phyloP scores from a whole-genome alignment of 1,140 invertebrate species.

The Oscheius sp. region DNA sequence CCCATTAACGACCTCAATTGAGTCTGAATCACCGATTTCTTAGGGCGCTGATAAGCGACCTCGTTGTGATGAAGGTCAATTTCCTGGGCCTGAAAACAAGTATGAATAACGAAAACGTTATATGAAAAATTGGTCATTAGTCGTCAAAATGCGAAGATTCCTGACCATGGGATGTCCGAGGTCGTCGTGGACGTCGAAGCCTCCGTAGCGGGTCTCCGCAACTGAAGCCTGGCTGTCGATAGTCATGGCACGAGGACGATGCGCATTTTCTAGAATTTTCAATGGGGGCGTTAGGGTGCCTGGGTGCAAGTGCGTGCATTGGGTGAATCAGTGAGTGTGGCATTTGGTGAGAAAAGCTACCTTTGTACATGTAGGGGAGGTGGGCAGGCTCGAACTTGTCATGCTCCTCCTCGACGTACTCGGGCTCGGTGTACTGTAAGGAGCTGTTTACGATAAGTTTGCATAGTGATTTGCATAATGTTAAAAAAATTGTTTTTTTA shows the following conservation, averaged over 20 bases:
- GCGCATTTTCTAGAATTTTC: neutral
- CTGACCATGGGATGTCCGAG: slow-evolving; percentile 10
- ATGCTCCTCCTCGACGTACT: slow-evolving; percentile 20
- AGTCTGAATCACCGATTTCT: neutral
- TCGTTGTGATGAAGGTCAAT: slow-evolving; percentile 34
- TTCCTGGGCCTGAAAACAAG: slow-evolving; percentile 17
- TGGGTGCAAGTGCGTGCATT: neutral
- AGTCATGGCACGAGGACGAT: slow-evolving; percentile 32
- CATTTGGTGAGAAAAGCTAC: neutral
- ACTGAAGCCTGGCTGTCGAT: slow-evolving; percentile 22
- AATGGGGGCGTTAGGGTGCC: neutral
- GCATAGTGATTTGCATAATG: too few species aligned
- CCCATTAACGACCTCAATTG: neutral
- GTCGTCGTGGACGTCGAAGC: slow-evolving; percentile 34
- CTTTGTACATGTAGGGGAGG: neutral
- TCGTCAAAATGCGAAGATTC: neutral
- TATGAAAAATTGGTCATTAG: neutral
- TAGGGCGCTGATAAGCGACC: slow-evolving; percentile 29
- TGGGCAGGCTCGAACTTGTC: slow-evolving; percentile 12
- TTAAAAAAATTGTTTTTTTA: too few species aligned
- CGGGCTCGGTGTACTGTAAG: slow-evolving; percentile 17
- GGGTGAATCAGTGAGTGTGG: neutral
- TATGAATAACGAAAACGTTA: neutral
- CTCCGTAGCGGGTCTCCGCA: slow-evolving; percentile 30
- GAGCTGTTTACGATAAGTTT: too few species aligned